phyloP scores from a whole-genome alignment of 2,797 vertebrate genomes.

The Pelobates cultripes region DNA sequence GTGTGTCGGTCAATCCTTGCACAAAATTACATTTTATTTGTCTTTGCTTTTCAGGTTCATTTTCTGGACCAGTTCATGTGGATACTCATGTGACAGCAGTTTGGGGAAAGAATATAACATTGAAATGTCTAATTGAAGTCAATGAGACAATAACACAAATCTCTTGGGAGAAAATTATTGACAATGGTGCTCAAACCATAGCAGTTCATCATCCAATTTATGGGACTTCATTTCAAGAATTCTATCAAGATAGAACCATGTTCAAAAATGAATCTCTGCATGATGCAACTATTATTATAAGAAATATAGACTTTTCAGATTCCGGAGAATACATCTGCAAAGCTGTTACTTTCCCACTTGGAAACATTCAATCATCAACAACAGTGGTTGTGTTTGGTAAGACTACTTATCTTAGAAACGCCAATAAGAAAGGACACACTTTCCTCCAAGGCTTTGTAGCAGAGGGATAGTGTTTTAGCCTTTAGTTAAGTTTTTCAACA shows the following conservation, averaged over 20 bases:
- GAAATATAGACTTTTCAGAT: conserved; percentile 86
- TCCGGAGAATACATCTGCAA: conserved; percentile 92
- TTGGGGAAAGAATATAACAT: conserved; percentile 90
- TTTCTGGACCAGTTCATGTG: conserved; percentile 85
- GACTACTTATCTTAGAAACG: conserved; percentile 53
- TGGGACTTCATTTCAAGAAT: conserved; percentile 83
- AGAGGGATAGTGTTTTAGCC: no score
- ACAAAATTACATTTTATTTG: not conserved
- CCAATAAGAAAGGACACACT: no score
- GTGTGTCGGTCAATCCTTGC: no score
- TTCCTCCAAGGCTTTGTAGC: no score
- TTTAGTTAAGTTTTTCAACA: no score
- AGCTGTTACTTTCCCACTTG: conserved; percentile 92
- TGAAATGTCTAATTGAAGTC: conserved; percentile 89
- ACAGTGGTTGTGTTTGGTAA: conserved; percentile 88
- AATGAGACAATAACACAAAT: conserved; percentile 91
- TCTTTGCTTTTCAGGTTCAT: conserved; percentile 73
- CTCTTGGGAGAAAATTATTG: conserved; percentile 89
- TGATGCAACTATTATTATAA: conserved; percentile 88
- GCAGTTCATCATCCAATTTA: conserved; percentile 90
- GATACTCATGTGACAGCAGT: conserved; percentile 85
- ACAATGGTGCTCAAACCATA: conserved; percentile 82
- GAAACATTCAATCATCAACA: conserved; percentile 88
- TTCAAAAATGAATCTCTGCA: conserved; percentile 86
- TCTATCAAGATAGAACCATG: conserved; percentile 83